Base-by-base conservation (phyloP, 2,888 invertebrate genomes). In the Orchestes rusci region DNA sequence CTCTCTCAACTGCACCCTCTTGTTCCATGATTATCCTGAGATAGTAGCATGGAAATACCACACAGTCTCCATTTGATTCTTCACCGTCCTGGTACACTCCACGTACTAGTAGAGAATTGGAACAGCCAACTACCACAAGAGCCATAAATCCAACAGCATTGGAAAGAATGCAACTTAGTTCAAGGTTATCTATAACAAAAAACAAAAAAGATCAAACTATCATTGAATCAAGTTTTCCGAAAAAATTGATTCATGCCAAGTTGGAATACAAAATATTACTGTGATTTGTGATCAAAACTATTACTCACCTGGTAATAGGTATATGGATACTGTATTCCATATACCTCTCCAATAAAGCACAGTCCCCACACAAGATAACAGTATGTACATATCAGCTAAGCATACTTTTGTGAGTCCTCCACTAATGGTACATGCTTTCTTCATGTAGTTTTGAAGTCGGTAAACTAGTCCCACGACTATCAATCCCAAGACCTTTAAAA, bases 31-130 rank as follows among this genome's bases (percentile, higher is more conserved):
- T 36, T 5, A 48, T 43, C 30, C 45, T 39, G 28, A 51, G 33
- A 41, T 35, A 51, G 16, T 48, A 33, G 36, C 51, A 51, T 4
- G 51, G 51, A 35, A 51, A 48, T 1, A 51, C 43, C 7, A 51
- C 48, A 28, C 51, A 51, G 20, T 48, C 48, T 4, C 51, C 51
- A 17, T 51, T 40, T 4, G 38, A 28, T 28, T 43, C 51, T 33
- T 48, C 43, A 4, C 42, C 51, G 38, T 51, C 51, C 30, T 28
- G 42, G 19, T 43, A 45, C 17, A 51, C 43, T n/a, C 51, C 51
- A 34, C 51, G 33, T 3, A 51, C 51, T n/a, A 51, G 36, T 20
- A 43, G 10, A 1, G 51, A 40, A 12, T 48, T 51, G 2, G 51
- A 51, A 39, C 51, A 51, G 20, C 47, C 47, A 5, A 51, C 5